Base-by-base conservation (phyloP, 2,797 vertebrate genomes). In the Sebastes diaconus region DNA sequence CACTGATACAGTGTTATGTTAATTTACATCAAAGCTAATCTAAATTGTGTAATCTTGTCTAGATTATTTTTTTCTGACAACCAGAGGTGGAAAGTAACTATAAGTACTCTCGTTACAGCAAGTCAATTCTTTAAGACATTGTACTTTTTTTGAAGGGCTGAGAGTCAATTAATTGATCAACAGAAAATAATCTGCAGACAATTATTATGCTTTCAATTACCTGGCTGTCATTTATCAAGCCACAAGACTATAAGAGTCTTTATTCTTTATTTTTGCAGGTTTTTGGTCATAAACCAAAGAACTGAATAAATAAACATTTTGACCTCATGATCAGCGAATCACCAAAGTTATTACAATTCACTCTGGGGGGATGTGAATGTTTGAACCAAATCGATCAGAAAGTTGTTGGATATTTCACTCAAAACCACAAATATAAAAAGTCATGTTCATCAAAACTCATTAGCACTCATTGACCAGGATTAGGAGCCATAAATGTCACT, bases 1-100 rank as follows among this genome's bases (percentile, higher is more conserved):
- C 93, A 91, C 93, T 93, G 90, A 93, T 93, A 90, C 91, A 93
- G 92, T 94, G 91, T 87, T 85, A 83, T 54, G 84, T 78, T 72
- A 13, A 79, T 88, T 81, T 88, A 90, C 92, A 89, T 70, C 10
- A 10, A 85, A 84, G 36, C 71, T 91, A 87, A 39, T 85, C 82
- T 75, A 85, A 81, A 77, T 73, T 42, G 65, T 64, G 55, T 64
- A 39, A 78, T 69, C 39, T 27, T 27, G 68, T 77, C 29, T 27
- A 24, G 20, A 80, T 79, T 32, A 7, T n/a, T 42, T 58, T 58
- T 66, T 42, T 66, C n/a, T 63, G 54, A 68, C 24, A 83, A 82
- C 46, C 72, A 85, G 57, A 50, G 79, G 69, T 88, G 83, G 82
- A 88, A 87, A 84, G 75, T 67, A 69, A 82, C 67, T 22, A 39